Evolutionary conservation across 2,113 vertebrate species (phyloP).

Genomic region (Bos javanicus): DNA sequence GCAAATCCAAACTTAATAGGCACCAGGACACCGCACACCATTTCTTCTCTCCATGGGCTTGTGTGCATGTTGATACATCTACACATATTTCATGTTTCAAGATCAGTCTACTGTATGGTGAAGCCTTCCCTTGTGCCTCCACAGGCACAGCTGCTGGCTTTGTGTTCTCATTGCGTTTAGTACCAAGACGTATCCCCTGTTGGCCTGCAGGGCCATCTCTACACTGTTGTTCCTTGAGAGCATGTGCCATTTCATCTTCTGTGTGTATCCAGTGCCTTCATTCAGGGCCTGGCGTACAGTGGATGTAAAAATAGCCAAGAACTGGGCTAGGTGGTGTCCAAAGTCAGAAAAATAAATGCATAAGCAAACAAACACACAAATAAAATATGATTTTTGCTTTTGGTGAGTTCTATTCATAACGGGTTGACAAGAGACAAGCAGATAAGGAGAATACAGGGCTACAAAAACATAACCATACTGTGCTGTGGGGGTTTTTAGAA

Average conservation of each 20-base stretch:
- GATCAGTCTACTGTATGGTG: neutral
- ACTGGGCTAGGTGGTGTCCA: neutral
- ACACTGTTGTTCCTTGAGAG: neutral
- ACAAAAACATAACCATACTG: neutral
- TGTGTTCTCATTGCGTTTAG: neutral
- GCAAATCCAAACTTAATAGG: neutral
- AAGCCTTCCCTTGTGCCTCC: neutral
- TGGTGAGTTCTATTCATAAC: neutral
- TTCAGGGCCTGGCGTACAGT: neutral
- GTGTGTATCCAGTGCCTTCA: neutral
- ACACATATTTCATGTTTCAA: neutral
- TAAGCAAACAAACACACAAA: neutral
- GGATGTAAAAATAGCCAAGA: neutral
- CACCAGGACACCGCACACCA: rapidly evolving
- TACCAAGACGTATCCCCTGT: neutral
- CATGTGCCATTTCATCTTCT: neutral
- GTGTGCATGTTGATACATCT: neutral
- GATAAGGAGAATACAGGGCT: neutral
- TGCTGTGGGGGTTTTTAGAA: neutral
- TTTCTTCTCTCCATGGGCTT: neutral
- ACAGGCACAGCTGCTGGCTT: too few species aligned
- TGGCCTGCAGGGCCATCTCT: neutral
- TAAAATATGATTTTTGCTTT: neutral
- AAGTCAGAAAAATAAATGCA: neutral
- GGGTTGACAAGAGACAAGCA: neutral